Evolutionary conservation across 1,140 invertebrate species (phyloP).

Genomic region (Venturia canescens): DNA sequence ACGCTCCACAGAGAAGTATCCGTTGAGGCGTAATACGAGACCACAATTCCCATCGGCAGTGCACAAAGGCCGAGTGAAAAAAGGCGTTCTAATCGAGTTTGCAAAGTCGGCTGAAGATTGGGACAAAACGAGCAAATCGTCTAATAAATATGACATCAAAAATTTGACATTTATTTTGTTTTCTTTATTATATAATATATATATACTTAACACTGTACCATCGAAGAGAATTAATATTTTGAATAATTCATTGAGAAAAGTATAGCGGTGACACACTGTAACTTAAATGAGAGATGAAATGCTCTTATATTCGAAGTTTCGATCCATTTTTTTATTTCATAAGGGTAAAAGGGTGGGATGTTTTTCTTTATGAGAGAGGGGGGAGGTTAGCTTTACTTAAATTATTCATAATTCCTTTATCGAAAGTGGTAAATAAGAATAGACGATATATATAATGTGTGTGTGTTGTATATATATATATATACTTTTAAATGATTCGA

Average conservation of each 20-base stretch:
- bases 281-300: conserved; percentile 53
- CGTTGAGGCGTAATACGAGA: no score
- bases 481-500: conserved; percentile 32
- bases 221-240: conserved; percentile 53
- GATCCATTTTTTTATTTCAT: conserved; percentile 38
- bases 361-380: background rate
- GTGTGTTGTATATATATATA: background rate
- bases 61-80: background rate
- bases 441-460: background rate
- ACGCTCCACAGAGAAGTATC: no score
- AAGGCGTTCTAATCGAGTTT: background rate
- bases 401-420: conserved; percentile 43
- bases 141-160: conserved; percentile 34
- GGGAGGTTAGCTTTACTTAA: conserved; percentile 42
- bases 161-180: conserved; percentile 54
- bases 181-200: conserved; percentile 57
- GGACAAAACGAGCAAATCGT: conserved; percentile 4
- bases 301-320: conserved; percentile 30
- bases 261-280: conserved; percentile 49
- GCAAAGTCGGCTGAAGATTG: background rate
- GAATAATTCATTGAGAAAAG: conserved; percentile 49
- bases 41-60: no score
- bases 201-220: conserved; percentile 55
- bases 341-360: background rate
- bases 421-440: conserved; percentile 27